Conservation (phyloP, 2,888 invertebrate genomes). For the Idaea aversata region DNA sequence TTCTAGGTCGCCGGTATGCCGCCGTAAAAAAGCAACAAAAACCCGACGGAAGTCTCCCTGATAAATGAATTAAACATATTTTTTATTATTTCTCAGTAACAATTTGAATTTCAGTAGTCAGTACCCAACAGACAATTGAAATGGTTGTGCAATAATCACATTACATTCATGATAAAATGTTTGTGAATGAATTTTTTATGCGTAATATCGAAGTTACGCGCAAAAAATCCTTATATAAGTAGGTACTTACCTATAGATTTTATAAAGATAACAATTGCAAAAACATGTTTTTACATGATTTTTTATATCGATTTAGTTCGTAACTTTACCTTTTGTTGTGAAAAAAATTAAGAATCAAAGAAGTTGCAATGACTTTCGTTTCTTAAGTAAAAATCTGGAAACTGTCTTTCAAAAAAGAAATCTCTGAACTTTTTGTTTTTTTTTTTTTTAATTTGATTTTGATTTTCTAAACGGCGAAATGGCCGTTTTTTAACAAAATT, state of each 20-base stretch:
- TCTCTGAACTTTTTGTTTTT: no score
- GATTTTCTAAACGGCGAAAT: no score
- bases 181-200: background rate
- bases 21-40: background rate
- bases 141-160: background rate
- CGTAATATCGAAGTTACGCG: background rate
- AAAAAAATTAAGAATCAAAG: no score
- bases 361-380: background rate
- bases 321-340: background rate
- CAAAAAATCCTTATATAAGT: background rate
- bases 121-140: background rate
- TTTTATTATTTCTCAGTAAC: constrained; percentile 19
- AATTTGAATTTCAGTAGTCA: constrained; percentile 12
- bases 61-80: constrained; percentile 21
- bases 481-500: no score
- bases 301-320: background rate
- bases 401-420: no score
- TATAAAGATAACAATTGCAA: background rate
- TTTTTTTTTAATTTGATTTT: no score
- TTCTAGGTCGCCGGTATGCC: background rate
- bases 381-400: background rate
- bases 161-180: background rate
- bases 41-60: constrained; percentile 12
- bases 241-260: no score
- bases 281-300: background rate